A percentile compares a stretch with the other conserved stretches of the same genome.
Evolutionary conservation across 2,888 invertebrate species (phyloP).

Genomic region (Drosophila barbarae): DNA sequence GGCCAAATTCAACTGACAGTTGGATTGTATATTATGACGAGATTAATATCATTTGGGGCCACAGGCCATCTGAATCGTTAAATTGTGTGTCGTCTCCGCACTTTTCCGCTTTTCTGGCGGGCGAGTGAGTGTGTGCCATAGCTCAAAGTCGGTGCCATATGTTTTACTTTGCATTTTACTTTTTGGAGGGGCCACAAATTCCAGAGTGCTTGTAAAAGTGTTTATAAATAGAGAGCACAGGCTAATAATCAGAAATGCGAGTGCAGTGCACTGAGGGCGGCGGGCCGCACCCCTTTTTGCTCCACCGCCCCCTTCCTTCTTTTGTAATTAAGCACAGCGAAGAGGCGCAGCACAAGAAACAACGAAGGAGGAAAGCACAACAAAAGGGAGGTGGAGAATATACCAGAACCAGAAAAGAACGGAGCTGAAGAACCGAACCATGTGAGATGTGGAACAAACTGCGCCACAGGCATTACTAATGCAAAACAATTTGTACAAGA

Average conservation of each 20-base stretch:
- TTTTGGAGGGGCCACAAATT: slow-evolving; percentile 42
- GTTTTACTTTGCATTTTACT: slow-evolving; percentile 40
- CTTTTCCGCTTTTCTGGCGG: slow-evolving; percentile 7
- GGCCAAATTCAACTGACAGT: slow-evolving; percentile 39
- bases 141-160: slow-evolving; percentile 52
- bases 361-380: slow-evolving; percentile 9
- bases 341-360: slow-evolving; percentile 4
- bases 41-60: slow-evolving; percentile 53
- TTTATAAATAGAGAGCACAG: slow-evolving; percentile 62
- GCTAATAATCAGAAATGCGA: slow-evolving; percentile 53
- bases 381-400: slow-evolving; percentile 31
- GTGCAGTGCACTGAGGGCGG: slow-evolving; percentile 53
- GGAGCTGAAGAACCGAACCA: slow-evolving; percentile 18
- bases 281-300: slow-evolving; percentile 14
- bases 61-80: slow-evolving; percentile 18
- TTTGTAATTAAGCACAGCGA: slow-evolving; percentile 51
- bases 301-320: background rate
- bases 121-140: slow-evolving; percentile 16
- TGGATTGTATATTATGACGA: slow-evolving; percentile 55
- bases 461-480: slow-evolving; percentile 63
- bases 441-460: slow-evolving; percentile 55
- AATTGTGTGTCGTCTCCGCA: slow-evolving; percentile 18
- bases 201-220: slow-evolving; percentile 58
- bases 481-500: slow-evolving; percentile 63
- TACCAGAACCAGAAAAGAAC: slow-evolving; percentile 8